Evolutionary conservation across 2,113 vertebrate genomes (phyloP).

Genomic region (Protomyctophum bolini): DNA sequence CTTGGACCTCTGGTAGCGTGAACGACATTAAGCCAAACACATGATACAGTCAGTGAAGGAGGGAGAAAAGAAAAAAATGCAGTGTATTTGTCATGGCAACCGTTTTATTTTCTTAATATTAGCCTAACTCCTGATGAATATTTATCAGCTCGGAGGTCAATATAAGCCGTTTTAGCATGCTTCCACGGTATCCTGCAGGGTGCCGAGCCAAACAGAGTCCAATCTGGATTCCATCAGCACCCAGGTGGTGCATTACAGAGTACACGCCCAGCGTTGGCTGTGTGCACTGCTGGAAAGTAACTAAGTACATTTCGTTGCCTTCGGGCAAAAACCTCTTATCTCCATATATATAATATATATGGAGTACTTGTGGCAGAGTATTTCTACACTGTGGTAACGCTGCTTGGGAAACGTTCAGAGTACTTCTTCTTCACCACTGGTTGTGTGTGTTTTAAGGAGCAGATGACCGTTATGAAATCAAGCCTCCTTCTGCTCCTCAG

Average conservation of each 20-base stretch:
- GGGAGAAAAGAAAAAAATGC: conserved; percentile 40
- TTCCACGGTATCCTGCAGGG: conserved; percentile 83
- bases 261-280: too few relatives aligned
- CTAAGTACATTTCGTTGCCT: too few relatives aligned
- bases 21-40: conserved; percentile 13
- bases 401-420: neutral
- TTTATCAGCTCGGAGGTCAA: conserved; percentile 84
- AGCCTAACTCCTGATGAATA: conserved; percentile 83
- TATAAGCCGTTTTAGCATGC: conserved; percentile 80
- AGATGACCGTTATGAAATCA: conserved; percentile 32
- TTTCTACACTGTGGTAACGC: neutral
- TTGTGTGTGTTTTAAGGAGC: conserved; percentile 9
- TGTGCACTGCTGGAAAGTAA: too few relatives aligned
- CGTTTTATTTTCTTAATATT: conserved; percentile 83
- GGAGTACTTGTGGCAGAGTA: too few relatives aligned
- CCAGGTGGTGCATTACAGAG: conserved; percentile 54
- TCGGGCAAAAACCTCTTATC: too few relatives aligned
- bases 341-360: too few relatives aligned
- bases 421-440: conserved; percentile 4
- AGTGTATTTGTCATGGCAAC: conserved; percentile 83
- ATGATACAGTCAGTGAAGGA: conserved; percentile 1
- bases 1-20: conserved; percentile 5
- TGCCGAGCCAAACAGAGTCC: conserved; percentile 79
- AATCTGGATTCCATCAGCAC: conserved; percentile 88
- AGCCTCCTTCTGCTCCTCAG: conserved; percentile 15